These are phyloP conservation scores for Nyctibius grandis DNA, from an alignment of 2,797 vertebrate genomes.

Conservation along the genomic window DNA sequence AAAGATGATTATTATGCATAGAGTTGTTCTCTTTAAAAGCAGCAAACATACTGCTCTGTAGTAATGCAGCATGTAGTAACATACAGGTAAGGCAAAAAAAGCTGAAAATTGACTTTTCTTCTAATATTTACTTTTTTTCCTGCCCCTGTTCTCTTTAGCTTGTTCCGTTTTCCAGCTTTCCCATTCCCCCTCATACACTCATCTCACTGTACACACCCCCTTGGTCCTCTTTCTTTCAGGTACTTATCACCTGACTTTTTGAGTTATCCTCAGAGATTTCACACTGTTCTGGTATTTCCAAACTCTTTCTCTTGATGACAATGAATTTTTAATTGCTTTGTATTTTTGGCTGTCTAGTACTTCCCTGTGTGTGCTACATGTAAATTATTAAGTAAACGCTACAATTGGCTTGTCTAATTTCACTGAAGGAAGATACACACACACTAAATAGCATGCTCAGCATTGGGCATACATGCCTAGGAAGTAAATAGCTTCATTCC, in stretches of 20 bases:
- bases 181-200: not conserved
- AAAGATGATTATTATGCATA: not conserved
- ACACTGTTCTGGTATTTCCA: not conserved
- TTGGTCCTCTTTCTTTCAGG: not conserved
- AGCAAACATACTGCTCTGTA: not conserved
- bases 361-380: not conserved
- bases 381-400: not conserved
- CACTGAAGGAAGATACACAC: not conserved
- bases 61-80: not conserved
- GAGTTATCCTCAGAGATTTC: not conserved
- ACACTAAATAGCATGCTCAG: not conserved
- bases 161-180: not conserved
- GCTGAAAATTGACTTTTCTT: not conserved
- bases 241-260: not conserved
- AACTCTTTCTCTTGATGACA: not conserved
- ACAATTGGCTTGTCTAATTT: not conserved
- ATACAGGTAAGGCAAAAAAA: not conserved
- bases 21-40: not conserved
- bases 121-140: not conserved
- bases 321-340: not conserved
- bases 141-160: not conserved
- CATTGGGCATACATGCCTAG: not conserved
- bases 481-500: not conserved
- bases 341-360: not conserved
- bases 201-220: too few relatives aligned